A percentile compares a stretch with the other conserved stretches of the same genome.
These are phyloP conservation scores for Python bivittatus DNA, from an alignment of 2,113 vertebrate genomes.

Conservation along the genomic window DNA sequence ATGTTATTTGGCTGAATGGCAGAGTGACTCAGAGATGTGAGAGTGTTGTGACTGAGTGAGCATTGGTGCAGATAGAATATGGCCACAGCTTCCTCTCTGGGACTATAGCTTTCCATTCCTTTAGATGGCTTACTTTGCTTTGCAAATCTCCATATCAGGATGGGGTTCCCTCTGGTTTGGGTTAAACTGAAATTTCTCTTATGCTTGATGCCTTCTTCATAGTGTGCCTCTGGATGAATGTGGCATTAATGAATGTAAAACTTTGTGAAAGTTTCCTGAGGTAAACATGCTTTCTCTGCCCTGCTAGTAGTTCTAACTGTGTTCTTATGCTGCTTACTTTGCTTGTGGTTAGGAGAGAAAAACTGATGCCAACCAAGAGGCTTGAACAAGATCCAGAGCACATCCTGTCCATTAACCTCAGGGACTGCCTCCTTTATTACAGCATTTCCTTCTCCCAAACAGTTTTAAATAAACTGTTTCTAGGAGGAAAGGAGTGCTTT, in stretches of 20 bases:
- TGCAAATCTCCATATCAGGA: constrained; percentile 42
- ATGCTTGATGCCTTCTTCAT: constrained; percentile 45
- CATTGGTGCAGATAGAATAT: constrained; percentile 50
- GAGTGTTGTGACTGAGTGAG: constrained; percentile 53
- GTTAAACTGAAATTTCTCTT: constrained; percentile 48
- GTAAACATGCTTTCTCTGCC: not conserved
- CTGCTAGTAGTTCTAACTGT: not conserved
- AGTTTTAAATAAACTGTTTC: constrained; percentile 17
- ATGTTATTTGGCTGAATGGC: not conserved
- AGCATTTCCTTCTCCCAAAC: constrained; percentile 1
- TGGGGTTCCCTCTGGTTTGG: constrained; percentile 42
- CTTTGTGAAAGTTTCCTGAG: not conserved
- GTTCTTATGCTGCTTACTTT: constrained; percentile 1
- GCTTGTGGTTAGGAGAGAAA: constrained; percentile 41
- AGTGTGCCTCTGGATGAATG: constrained; percentile 37
- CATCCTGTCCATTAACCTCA: constrained; percentile 21
- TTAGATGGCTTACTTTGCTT: constrained; percentile 57
- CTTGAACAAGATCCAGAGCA: constrained; percentile 57
- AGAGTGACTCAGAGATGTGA: constrained; percentile 46
- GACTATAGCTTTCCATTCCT: constrained; percentile 50
- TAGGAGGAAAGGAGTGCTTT: constrained; percentile 1
- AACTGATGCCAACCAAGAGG: constrained; percentile 35
- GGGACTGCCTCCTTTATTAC: constrained; percentile 31
- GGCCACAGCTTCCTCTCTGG: constrained; percentile 47
- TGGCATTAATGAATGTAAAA: constrained; percentile 44